Conservation (phyloP, 2,113 vertebrate genomes). For the Hymenochirus boettgeri region DNA sequence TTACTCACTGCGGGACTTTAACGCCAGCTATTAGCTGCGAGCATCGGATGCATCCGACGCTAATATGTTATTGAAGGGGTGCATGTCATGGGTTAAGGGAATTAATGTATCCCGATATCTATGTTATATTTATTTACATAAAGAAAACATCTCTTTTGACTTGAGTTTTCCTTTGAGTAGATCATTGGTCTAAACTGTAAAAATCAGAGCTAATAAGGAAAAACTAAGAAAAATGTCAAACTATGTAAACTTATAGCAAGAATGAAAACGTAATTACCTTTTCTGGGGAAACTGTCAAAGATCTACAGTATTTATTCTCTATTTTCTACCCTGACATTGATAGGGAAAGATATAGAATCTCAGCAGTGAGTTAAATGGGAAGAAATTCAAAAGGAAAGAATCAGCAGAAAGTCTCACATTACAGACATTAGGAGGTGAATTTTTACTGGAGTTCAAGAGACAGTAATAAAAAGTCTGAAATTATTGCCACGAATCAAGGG, state of each 20-base stretch:
- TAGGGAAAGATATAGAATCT: constrained; percentile 27
- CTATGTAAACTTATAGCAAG: constrained; percentile 27
- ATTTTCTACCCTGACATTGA: constrained; percentile 22
- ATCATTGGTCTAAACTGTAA: too few species aligned
- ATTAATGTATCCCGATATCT: too few species aligned
- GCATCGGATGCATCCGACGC: too few species aligned
- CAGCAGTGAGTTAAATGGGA: constrained; percentile 28
- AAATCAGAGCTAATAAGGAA: too few species aligned
- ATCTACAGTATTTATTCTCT: constrained; percentile 23
- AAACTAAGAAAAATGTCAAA: constrained; percentile 19
- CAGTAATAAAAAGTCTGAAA: neutral
- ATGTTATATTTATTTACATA: too few species aligned
- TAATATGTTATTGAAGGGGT: too few species aligned
- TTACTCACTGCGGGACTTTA: too few species aligned
- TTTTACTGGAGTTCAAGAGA: neutral
- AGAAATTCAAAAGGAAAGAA: constrained; percentile 4
- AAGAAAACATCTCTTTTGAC: too few species aligned
- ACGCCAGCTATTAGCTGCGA: too few species aligned
- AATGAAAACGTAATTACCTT: constrained; percentile 26
- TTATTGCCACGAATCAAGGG: neutral
- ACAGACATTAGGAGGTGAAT: constrained; percentile 23
- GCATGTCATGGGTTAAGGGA: too few species aligned
- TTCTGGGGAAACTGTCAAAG: constrained; percentile 6
- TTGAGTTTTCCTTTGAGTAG: too few species aligned
- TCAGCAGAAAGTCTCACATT: constrained; percentile 25